Evolutionary conservation across 2,113 vertebrate species (phyloP).

Genomic region (Zapornia atra): DNA sequence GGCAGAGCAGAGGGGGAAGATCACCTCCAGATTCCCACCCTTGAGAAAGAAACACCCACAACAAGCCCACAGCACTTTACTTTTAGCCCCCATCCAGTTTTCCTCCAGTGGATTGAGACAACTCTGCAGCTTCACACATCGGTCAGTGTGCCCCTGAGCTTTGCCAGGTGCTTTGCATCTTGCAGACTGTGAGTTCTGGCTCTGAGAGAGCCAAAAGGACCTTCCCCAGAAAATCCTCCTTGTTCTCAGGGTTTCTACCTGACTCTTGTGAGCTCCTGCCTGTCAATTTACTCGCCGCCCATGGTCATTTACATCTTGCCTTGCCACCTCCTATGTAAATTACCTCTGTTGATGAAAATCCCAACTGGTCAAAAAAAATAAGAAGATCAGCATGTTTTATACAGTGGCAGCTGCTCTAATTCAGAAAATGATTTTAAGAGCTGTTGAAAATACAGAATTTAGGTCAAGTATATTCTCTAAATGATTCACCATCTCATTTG

Average conservation of each 20-base stretch:
- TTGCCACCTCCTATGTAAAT: neutral
- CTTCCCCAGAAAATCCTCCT: neutral
- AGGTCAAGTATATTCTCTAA: neutral
- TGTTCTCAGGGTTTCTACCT: neutral
- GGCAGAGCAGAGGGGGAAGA: too few species aligned
- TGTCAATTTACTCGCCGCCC: fast-evolving
- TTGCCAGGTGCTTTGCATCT: neutral
- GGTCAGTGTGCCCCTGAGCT: fast-evolving
- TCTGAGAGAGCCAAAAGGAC: neutral
- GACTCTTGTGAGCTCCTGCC: neutral
- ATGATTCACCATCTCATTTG: neutral
- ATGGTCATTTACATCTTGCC: neutral
- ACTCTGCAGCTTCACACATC: neutral
- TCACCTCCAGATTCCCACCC: neutral
- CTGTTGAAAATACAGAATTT: neutral
- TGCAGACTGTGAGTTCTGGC: fast-evolving
- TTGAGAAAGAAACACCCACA: neutral
- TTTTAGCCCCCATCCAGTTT: neutral
- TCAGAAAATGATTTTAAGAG: neutral
- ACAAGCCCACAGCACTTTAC: neutral
- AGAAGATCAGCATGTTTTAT: neutral
- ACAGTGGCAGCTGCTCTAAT: neutral
- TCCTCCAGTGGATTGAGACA: neutral
- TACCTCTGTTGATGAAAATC: neutral
- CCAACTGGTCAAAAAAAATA: neutral